phyloP scores from a whole-genome alignment of 2,797 vertebrate genomes.

The Neostethus bicornis region DNA sequence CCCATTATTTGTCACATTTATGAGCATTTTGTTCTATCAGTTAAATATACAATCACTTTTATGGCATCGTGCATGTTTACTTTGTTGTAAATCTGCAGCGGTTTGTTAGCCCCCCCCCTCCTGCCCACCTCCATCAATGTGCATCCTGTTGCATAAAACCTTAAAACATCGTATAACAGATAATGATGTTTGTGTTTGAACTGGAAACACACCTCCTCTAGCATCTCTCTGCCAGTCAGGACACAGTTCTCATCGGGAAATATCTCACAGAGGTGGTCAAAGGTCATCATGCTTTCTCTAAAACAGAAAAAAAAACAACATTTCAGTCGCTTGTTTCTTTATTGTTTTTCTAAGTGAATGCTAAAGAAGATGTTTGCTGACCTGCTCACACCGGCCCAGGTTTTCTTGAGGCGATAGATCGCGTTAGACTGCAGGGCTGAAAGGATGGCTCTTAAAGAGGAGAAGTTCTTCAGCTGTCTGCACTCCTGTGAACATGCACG shows the following conservation, averaged over 20 bases:
- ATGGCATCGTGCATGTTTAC: neutral
- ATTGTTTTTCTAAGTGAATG: neutral
- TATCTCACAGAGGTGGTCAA: constrained; percentile 86
- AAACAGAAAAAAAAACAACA: constrained; percentile 26
- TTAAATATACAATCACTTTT: neutral
- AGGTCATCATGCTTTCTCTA: constrained; percentile 81
- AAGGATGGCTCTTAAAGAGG: constrained; percentile 87
- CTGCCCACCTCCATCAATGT: neutral
- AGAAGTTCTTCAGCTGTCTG: constrained; percentile 86
- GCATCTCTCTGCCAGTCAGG: constrained; percentile 82
- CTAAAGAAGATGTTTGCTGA: constrained; percentile 19
- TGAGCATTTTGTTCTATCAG: neutral
- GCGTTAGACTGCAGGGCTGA: constrained; percentile 90
- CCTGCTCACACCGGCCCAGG: constrained; percentile 84
- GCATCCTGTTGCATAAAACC: neutral
- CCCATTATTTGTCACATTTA: neutral
- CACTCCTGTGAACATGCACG: constrained; percentile 77
- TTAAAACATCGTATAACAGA: too few relatives aligned
- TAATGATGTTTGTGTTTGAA: neutral
- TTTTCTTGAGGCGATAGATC: constrained; percentile 88
- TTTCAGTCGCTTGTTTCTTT: neutral
- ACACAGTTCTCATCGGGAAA: constrained; percentile 91
- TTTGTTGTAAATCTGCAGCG: neutral
- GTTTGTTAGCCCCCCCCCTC: too few relatives aligned
- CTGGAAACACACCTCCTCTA: constrained; percentile 76